Evolutionary conservation across 2,113 vertebrate species (phyloP).

Genomic region (Eleginops maclovinus): DNA sequence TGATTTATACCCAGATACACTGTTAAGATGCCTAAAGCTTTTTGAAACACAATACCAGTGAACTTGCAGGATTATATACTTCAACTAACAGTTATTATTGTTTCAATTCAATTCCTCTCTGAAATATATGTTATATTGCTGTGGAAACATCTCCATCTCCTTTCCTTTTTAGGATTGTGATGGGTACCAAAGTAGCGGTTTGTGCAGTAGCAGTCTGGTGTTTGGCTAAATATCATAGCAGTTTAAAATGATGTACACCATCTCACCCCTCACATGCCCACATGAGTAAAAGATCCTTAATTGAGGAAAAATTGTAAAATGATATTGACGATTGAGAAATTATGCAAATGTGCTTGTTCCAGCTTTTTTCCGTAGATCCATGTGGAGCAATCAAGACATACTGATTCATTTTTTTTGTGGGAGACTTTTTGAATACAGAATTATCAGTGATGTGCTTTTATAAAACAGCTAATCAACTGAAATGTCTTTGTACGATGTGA

Average conservation of each 20-base stretch:
- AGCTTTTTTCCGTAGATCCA: conserved; percentile 23
- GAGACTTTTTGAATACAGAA: conserved; percentile 41
- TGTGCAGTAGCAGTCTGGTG: no score
- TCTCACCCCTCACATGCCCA: background rate
- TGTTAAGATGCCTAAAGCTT: no score
- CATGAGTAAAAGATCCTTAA: conserved; percentile 10
- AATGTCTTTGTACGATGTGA: conserved; percentile 45
- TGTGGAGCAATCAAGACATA: conserved; percentile 53
- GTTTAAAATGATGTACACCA: no score
- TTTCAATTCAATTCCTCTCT: no score
- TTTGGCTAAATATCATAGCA: no score
- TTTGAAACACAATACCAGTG: no score
- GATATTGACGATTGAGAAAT: conserved; percentile 52
- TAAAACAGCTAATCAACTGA: conserved; percentile 65
- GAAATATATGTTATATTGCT: no score
- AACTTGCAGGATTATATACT: no score
- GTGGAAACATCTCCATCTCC: no score
- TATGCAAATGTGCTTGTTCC: conserved; percentile 52
- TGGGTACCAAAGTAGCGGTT: conserved; percentile 9
- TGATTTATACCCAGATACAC: no score
- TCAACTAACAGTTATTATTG: no score
- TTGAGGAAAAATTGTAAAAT: conserved; percentile 34
- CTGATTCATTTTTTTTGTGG: conserved; percentile 60
- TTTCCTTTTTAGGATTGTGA: background rate
- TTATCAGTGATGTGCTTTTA: conserved; percentile 49